Conservation (phyloP, 2,797 vertebrate species). For the Glossophaga mutica region DNA sequence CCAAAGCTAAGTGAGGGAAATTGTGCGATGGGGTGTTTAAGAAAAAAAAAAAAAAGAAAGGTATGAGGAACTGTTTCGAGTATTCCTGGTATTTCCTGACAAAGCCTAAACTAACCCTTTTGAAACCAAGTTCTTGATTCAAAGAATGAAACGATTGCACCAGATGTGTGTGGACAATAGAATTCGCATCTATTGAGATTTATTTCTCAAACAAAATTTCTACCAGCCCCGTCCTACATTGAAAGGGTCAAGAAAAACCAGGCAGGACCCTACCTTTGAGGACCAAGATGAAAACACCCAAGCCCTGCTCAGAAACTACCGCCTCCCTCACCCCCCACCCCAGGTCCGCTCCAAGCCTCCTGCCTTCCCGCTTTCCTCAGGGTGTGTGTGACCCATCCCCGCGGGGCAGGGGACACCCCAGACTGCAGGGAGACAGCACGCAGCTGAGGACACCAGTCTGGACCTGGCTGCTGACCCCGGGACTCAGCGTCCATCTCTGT, state of each 20-base stretch:
- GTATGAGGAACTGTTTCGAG: background rate
- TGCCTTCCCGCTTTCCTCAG: background rate
- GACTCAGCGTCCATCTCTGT: background rate
- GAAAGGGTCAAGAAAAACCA: background rate
- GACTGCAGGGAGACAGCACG: background rate
- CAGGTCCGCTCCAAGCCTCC: background rate
- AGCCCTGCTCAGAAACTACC: too few relatives aligned
- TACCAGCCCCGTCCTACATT: background rate
- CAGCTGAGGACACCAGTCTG: rapidly evolving
- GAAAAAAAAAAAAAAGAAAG: background rate
- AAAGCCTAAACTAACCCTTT: background rate
- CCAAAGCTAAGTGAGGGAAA: background rate
- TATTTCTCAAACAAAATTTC: background rate
- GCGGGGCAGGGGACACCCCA: background rate
- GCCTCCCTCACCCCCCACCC: background rate
- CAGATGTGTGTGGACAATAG: background rate
- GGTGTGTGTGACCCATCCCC: rapidly evolving
- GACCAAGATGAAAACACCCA: background rate
- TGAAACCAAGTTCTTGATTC: background rate
- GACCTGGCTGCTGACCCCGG: background rate
- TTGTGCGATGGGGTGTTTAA: background rate
- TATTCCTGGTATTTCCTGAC: background rate
- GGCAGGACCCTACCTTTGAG: background rate
- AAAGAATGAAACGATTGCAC: background rate
- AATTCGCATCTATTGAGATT: background rate